Conservation (phyloP, 2,888 invertebrate species). For the Blastobasis lacticolella region DNA sequence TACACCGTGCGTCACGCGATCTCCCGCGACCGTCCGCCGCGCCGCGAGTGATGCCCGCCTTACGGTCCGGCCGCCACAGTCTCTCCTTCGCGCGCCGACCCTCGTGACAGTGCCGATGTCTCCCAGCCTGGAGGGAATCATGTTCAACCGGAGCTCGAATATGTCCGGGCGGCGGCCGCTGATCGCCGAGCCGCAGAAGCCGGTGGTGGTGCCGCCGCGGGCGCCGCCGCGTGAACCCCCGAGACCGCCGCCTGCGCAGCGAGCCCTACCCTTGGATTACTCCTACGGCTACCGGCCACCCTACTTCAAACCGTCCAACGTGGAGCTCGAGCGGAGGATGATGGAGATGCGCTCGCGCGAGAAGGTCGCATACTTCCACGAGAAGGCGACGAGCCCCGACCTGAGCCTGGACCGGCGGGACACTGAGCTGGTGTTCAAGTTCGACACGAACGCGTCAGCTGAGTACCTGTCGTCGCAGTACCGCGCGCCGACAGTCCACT, state of each 20-base stretch:
- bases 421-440: constrained; percentile 65
- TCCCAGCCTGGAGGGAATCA: constrained; percentile 67
- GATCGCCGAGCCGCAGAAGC: constrained; percentile 66
- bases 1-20: constrained; percentile 26
- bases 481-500: constrained; percentile 57
- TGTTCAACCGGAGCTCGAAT: constrained; percentile 68
- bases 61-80: no score
- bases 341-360: constrained; percentile 60
- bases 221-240: constrained; percentile 60
- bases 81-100: constrained; percentile 25
- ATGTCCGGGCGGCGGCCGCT: constrained; percentile 67
- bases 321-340: constrained; percentile 61
- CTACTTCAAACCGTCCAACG: constrained; percentile 67
- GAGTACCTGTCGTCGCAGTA: constrained; percentile 62
- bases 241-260: constrained; percentile 48
- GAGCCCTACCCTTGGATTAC: constrained; percentile 41
- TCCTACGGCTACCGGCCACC: constrained; percentile 51
- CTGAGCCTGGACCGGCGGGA: constrained; percentile 61
- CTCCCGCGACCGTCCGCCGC: no score
- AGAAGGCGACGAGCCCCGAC: constrained; percentile 59
- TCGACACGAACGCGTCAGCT: constrained; percentile 61
- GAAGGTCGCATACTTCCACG: constrained; percentile 67
- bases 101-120: constrained; percentile 68
- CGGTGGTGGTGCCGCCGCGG: constrained; percentile 58
- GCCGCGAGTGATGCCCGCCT: no score